A percentile compares a stretch with the other conserved stretches of the same genome.
Conservation (phyloP, 2,113 vertebrate species). For the Antechinus stuartii region DNA sequence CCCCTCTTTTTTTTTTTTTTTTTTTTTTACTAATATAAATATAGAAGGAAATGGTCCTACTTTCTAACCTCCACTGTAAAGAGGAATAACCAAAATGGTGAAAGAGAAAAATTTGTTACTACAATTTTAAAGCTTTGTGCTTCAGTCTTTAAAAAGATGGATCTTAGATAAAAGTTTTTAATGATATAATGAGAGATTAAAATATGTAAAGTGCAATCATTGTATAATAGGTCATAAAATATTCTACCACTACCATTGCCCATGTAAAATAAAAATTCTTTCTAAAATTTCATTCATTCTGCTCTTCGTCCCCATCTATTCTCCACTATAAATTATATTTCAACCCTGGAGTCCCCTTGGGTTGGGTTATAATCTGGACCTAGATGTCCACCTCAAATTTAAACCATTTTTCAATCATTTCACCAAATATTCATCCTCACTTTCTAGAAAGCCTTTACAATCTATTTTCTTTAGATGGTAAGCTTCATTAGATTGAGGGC, state of each 20-base stretch:
- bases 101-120: neutral
- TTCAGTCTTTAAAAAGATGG: neutral
- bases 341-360: neutral
- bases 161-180: neutral
- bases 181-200: neutral
- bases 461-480: neutral
- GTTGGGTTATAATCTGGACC: neutral
- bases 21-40: neutral
- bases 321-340: neutral
- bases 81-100: neutral
- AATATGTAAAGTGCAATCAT: neutral
- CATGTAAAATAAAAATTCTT: neutral
- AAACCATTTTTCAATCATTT: neutral
- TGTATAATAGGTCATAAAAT: neutral
- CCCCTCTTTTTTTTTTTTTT: neutral
- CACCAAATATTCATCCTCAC: neutral
- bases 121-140: neutral
- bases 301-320: neutral
- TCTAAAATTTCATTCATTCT: neutral
- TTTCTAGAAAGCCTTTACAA: neutral
- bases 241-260: neutral
- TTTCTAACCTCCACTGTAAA: neutral
- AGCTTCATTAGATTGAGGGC: neutral
- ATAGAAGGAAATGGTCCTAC: neutral
- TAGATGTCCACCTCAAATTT: neutral